These are phyloP conservation scores for Dryadula phaetusa DNA, from an alignment of 2,888 invertebrate genomes.

Conservation along the genomic window DNA sequence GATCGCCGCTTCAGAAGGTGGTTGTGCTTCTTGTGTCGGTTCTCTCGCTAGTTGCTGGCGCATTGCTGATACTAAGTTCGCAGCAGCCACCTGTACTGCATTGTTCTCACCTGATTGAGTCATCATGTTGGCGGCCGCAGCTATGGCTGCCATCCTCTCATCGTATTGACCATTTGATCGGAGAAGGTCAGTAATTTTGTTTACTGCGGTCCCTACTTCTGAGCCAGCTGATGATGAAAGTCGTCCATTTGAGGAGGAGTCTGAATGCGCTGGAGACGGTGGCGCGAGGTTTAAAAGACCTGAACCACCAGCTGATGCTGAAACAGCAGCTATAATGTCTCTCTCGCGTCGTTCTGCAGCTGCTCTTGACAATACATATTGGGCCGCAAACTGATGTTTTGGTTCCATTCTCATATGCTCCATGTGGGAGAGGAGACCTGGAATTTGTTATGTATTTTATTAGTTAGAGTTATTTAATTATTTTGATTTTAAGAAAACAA, in stretches of 20 bases:
- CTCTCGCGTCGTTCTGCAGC: constrained; percentile 95
- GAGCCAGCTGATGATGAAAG: constrained; percentile 92
- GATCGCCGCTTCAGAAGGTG: constrained; percentile 89
- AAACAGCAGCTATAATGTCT: constrained; percentile 89
- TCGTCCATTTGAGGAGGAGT: constrained; percentile 93
- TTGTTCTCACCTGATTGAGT: constrained; percentile 85
- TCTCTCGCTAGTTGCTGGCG: constrained; percentile 84
- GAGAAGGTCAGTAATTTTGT: constrained; percentile 84
- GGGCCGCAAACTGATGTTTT: constrained; percentile 97
- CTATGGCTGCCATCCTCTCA: constrained; percentile 89
- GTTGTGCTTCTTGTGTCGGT: constrained; percentile 83
- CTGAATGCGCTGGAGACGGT: constrained; percentile 93
- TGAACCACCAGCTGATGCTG: constrained; percentile 86
- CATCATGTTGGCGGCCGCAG: constrained; percentile 86
- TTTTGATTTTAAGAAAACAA: not conserved
- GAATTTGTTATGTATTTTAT: constrained; percentile 50
- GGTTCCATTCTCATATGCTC: constrained; percentile 99
- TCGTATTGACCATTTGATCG: constrained; percentile 87
- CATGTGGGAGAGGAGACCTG: constrained; percentile 96
- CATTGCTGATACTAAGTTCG: constrained; percentile 91
- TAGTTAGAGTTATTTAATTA: not conserved
- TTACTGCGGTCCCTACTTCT: constrained; percentile 87
- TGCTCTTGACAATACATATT: constrained; percentile 95
- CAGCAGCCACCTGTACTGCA: constrained; percentile 89
- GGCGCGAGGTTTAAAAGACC: constrained; percentile 89